Percentiles rank a stretch among this genome's conserved stretches.
phyloP scores from a whole-genome alignment of 1,140 invertebrate genomes.

The Leucophenga varia region DNA sequence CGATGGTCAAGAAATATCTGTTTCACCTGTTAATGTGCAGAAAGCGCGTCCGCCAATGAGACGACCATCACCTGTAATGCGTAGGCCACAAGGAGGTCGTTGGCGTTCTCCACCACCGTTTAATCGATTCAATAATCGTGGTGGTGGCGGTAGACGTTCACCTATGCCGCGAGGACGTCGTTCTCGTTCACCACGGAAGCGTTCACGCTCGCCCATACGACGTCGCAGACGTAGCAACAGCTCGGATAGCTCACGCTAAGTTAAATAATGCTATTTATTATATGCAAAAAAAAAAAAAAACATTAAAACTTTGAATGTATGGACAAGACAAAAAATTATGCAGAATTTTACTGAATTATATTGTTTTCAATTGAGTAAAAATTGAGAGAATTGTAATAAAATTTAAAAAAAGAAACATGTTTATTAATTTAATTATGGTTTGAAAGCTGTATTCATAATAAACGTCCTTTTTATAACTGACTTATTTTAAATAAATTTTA shows the following conservation, averaged over 20 bases:
- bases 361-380: too few species aligned
- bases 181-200: conserved; percentile 42
- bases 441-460: too few species aligned
- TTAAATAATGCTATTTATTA: too few species aligned
- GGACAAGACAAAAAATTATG: too few species aligned
- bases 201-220: conserved; percentile 51
- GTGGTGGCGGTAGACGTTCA: conserved; percentile 36
- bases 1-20: conserved; percentile 92
- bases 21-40: conserved; percentile 83
- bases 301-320: too few species aligned
- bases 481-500: too few species aligned
- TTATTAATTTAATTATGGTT: too few species aligned
- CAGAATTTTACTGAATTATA: too few species aligned
- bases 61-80: conserved; percentile 64
- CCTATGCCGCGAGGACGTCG: conserved; percentile 29
- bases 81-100: conserved; percentile 62
- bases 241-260: conserved; percentile 52
- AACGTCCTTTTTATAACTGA: too few species aligned
- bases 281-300: too few species aligned
- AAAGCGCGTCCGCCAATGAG: conserved; percentile 68
- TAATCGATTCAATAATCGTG: conserved; percentile 47
- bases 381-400: too few species aligned
- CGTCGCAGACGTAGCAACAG: conserved; percentile 50
- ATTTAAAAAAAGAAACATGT: too few species aligned
- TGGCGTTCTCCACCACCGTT: conserved; percentile 65